Base-by-base conservation (phyloP, 2,113 vertebrate genomes). In the Cavia porcellus region DNA sequence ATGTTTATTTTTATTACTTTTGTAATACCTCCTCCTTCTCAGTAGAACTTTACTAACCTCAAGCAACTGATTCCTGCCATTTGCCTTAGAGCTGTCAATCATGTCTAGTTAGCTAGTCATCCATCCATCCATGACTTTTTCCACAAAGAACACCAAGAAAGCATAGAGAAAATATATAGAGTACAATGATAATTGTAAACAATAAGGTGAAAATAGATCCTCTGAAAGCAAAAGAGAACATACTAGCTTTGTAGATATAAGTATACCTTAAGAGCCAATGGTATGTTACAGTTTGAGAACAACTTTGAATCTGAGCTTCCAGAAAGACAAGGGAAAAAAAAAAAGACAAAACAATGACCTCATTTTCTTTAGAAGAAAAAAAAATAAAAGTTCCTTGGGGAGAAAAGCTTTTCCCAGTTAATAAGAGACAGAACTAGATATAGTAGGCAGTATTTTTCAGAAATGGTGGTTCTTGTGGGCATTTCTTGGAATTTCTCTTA, bases 71-170 rank as follows among this genome's bases (percentile, higher is more conserved):
- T 94, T 94, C 57, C 7, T 74, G 42, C 50, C 25, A 22, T 81
- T 90, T 92, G 92, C 47, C 52, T 93, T 62, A 89, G 62, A 80
- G 59, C 62, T 92, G 91, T 88, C 81, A 96, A 70, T 94, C 89
- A 95, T 30, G 57, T 52, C n/a, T 88, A 47, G 57, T 38, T n/a
- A 83, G 70, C 30, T 32, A 66, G 55, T n/a, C 59, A 22, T 32
- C 19, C 57, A 45, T 79, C 72, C 47, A 90, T 62, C 80, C 62
- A 87, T 66, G 84, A 92, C 81, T 55, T 87, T 89, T 82, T 52
- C 68, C 64, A 55, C 62, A 89, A 96, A 95, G 35, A 86, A 88
- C 87, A 88, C 77, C 86, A 92, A 87, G 50, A 32, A 32, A 61
- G 30, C 28, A 70, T 50, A 74, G 10, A 79, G 25, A 87, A 92